Percentiles rank a stretch among this genome's conserved stretches.
These are phyloP conservation scores for Drosophila heteroneura DNA, from an alignment of 2,888 invertebrate species.

Conservation along the genomic window DNA sequence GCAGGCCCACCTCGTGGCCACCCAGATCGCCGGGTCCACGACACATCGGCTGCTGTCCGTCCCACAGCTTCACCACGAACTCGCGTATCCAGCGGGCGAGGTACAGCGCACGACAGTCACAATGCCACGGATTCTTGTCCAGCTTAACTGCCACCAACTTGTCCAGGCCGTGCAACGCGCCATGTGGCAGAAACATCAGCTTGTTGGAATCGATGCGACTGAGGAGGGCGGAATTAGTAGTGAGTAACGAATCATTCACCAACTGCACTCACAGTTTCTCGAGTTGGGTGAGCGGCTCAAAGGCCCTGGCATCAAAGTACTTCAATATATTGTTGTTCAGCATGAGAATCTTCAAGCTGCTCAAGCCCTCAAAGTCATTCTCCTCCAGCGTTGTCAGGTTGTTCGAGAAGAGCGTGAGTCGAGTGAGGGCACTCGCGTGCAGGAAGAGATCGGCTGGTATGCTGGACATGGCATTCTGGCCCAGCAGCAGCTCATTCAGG, in stretches of 20 bases:
- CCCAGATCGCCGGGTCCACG: conserved; percentile 86
- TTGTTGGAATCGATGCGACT: conserved; percentile 88
- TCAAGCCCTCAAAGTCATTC: conserved; percentile 86
- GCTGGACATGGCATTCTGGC: conserved; percentile 86
- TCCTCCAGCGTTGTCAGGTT: conserved; percentile 85
- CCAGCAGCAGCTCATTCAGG: conserved; percentile 86
- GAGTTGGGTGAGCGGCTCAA: conserved; percentile 84
- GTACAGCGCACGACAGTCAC: conserved; percentile 88
- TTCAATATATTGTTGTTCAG: conserved; percentile 88
- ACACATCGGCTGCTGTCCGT: conserved; percentile 86
- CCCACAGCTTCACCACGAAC: conserved; percentile 86
- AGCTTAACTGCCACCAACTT: conserved; percentile 88
- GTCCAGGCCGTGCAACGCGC: conserved; percentile 87
- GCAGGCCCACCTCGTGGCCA: conserved; percentile 86
- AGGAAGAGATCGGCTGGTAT: conserved; percentile 86
- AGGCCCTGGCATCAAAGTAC: conserved; percentile 85
- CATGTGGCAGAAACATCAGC: conserved; percentile 88
- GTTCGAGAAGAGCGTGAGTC: conserved; percentile 87
- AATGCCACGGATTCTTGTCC: conserved; percentile 89
- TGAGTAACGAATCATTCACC: background rate
- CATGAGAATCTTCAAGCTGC: conserved; percentile 86
- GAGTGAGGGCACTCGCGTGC: conserved; percentile 85
- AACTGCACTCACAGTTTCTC: conserved; percentile 86
- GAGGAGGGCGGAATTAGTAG: background rate
- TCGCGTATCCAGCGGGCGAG: conserved; percentile 87